These are phyloP conservation scores for Drosophila pseudotalamancana DNA, from an alignment of 2,888 invertebrate species.

Conservation along the genomic window DNA sequence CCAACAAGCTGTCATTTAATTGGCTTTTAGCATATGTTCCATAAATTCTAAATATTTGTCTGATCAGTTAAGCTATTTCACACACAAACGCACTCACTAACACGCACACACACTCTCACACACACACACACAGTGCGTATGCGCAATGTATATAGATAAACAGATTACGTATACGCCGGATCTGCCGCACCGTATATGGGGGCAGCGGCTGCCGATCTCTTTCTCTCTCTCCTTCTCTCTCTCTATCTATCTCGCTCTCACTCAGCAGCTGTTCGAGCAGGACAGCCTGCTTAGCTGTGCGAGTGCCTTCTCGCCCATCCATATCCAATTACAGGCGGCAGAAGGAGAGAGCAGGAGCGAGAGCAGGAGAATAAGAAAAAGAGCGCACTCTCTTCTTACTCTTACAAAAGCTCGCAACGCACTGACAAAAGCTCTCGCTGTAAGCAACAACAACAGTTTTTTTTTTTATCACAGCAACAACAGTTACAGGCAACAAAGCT, in stretches of 20 bases:
- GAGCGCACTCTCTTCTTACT: not conserved
- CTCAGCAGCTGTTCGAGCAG: slow-evolving; percentile 21
- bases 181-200: slow-evolving; percentile 69
- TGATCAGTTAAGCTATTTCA: slow-evolving; percentile 21
- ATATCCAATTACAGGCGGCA: slow-evolving; percentile 49
- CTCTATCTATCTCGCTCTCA: not conserved
- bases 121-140: slow-evolving; percentile 60
- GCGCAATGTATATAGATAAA: slow-evolving; percentile 57
- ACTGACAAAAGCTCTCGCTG: not conserved
- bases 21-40: slow-evolving; percentile 37
- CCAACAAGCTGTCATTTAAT: slow-evolving; percentile 27
- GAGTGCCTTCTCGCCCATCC: slow-evolving; percentile 18
- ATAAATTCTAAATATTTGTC: slow-evolving; percentile 50
- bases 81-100: not conserved
- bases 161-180: slow-evolving; percentile 69
- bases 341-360: not conserved
- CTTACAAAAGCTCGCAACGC: not conserved
- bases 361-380: not conserved
- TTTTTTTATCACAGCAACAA: slow-evolving; percentile 1
- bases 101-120: not conserved
- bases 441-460: not conserved
- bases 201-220: slow-evolving; percentile 38
- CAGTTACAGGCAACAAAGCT: not conserved
- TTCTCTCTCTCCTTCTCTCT: not conserved
- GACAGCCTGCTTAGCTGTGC: slow-evolving; percentile 14